Base-by-base conservation (phyloP, 2,888 invertebrate genomes). In the Tenthredo amoena region DNA sequence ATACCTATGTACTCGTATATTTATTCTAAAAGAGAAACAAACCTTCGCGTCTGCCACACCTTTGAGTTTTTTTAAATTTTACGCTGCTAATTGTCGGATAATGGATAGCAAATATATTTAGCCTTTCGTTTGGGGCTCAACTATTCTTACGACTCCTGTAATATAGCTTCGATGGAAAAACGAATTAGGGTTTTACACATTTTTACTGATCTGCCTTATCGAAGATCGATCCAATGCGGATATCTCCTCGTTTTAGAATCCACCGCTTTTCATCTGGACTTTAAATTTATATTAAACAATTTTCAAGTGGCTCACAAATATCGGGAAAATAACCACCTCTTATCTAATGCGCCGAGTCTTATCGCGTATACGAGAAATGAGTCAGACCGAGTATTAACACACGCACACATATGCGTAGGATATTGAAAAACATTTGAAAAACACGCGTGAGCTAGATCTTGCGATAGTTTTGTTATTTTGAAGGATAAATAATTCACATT, bases 241-340 rank as follows among this genome's bases (percentile, higher is more conserved):
- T 15, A 18, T 68, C 15, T 34, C 15, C 10, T 5, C 1, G 31
- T 34, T 34, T 26, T 12, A 12, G 3, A 3, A 15, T 15, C 47
- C 62, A 0, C 10, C 26, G 6, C n/a, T 21, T 12, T 21, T 26
- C 31, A 34, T 26, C 10, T 1, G 18, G 34, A 68, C 18, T 7
- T 34, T 34, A 6, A 68, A 34, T 15, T 26, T 68, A 68, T 68
- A 68, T 68, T 68, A 34, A 26, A 68, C 3, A 6, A 34, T 68
- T 34, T 68, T 68, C 68, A 68, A 68, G 68, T 68, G 68, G 68
- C 18, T 15, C 26, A 68, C 18, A 68, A 68, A 68, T 34, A 68
- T 26, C 4, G 34, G 68, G 26, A 2, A 68, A 68, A 18, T 15
- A 34, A 12, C 68, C 7, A 34, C 18, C 12, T 26, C 12, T 68